Evolutionary conservation across 2,797 vertebrate species (phyloP).

Genomic region (Xyrichtys novacula): DNA sequence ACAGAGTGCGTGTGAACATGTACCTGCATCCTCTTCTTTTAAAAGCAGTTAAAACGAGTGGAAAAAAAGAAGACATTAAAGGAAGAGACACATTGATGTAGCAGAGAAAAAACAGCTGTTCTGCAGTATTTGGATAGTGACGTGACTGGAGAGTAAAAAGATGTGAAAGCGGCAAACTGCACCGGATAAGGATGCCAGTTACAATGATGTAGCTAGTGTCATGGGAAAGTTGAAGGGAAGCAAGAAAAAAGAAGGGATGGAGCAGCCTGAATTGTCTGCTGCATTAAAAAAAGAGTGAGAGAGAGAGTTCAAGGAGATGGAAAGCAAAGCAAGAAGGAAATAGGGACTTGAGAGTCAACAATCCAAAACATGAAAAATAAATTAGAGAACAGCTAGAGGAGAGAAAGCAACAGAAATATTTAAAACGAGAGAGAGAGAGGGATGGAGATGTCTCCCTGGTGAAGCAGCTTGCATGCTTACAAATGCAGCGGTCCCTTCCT

Average conservation of each 20-base stretch:
- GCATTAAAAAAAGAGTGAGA: constrained; percentile 23
- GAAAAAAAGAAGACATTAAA: constrained; percentile 16
- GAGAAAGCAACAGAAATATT: constrained; percentile 23
- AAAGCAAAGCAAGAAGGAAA: constrained; percentile 18
- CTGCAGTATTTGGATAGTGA: constrained; percentile 42
- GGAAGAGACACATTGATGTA: constrained; percentile 13
- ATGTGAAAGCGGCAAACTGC: constrained; percentile 7
- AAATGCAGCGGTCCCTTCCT: constrained; percentile 51
- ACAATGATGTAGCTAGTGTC: constrained; percentile 10
- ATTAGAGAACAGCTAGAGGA: constrained; percentile 6
- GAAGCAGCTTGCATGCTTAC: constrained; percentile 62
- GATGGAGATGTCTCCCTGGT: constrained; percentile 27
- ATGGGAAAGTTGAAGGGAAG: constrained; percentile 24
- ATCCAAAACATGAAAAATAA: constrained; percentile 16
- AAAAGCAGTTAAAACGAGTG: constrained; percentile 17
- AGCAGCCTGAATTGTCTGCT: constrained; percentile 37
- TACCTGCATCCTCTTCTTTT: constrained; percentile 23
- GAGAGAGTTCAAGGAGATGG: constrained; percentile 46
- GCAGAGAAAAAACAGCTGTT: constrained; percentile 22
- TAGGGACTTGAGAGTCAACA: neutral
- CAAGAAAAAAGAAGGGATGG: constrained; percentile 16
- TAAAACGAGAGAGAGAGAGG: constrained; percentile 39
- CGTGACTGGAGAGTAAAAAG: constrained; percentile 23
- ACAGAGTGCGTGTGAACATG: neutral
- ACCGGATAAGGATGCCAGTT: constrained; percentile 11